Conservation (phyloP, 2,113 vertebrate species). For the Stigmatopora argus region DNA sequence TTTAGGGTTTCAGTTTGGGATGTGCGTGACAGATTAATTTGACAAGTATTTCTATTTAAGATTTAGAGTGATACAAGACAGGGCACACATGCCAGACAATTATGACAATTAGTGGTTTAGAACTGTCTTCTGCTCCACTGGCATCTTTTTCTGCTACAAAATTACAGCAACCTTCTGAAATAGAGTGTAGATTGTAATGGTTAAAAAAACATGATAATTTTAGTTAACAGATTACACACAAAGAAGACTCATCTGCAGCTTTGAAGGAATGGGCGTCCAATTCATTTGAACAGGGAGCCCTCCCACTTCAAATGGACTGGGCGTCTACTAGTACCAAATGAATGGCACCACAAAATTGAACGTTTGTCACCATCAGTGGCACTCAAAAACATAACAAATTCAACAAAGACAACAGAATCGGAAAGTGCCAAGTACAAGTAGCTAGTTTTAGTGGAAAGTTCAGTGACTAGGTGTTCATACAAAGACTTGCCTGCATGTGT, state of each 20-base stretch:
- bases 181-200: neutral
- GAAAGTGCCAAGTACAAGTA: slow-evolving; percentile 10
- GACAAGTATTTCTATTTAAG: slow-evolving; percentile 4
- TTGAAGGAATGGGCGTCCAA: too few relatives aligned
- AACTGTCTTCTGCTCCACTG: neutral
- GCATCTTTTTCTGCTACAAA: neutral
- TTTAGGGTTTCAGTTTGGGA: slow-evolving; percentile 15
- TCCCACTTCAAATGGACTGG: too few relatives aligned
- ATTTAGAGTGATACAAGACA: neutral
- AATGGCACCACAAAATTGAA: too few relatives aligned
- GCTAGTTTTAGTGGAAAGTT: slow-evolving; percentile 12
- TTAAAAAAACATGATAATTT: too few relatives aligned
- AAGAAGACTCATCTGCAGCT: too few relatives aligned
- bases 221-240: too few relatives aligned
- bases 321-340: too few relatives aligned
- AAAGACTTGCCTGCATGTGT: neutral
- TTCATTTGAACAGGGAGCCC: too few relatives aligned
- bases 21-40: slow-evolving; percentile 13
- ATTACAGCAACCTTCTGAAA: neutral
- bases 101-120: neutral
- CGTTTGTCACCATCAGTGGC: neutral
- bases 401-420: slow-evolving; percentile 11
- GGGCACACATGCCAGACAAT: neutral
- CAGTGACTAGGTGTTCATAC: slow-evolving; percentile 8
- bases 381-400: neutral